Percentiles rank a stretch among this genome's conserved stretches.
phyloP scores from a whole-genome alignment of 2,797 vertebrate species.

The Bothrops alternatus region DNA sequence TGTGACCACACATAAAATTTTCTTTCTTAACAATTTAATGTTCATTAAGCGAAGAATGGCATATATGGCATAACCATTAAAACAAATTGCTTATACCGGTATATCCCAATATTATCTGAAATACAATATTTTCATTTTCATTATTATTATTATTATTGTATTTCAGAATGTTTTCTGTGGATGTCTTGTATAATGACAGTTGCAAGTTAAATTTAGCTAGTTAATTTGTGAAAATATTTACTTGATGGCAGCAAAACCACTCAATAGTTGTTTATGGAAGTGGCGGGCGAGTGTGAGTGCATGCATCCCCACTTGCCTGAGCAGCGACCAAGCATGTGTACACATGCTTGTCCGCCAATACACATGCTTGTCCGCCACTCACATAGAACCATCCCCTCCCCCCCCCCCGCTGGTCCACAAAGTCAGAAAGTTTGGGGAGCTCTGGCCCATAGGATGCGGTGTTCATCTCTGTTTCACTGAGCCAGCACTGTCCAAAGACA shows the following conservation, averaged over 20 bases:
- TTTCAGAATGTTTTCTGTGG: not conserved
- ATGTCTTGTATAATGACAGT: not conserved
- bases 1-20: not conserved
- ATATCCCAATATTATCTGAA: not conserved
- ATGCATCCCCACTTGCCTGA: too few species aligned
- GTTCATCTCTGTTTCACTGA: too few species aligned
- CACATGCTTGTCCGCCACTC: too few species aligned
- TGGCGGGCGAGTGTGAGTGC: too few species aligned
- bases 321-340: too few species aligned
- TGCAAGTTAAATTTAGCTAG: not conserved
- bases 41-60: not conserved
- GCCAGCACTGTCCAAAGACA: too few species aligned
- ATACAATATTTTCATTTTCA: not conserved
- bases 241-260: not conserved
- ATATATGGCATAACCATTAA: not conserved
- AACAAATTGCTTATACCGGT: not conserved
- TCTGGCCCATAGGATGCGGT: too few species aligned
- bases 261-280: not conserved
- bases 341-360: too few species aligned
- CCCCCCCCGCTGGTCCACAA: too few species aligned
- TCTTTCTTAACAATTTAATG: not conserved
- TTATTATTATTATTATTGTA: not conserved
- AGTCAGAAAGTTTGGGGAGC: too few species aligned
- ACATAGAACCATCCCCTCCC: too few species aligned
- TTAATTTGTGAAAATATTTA: not conserved